phyloP scores from a whole-genome alignment of 2,113 vertebrate species.

The Calypte anna region DNA sequence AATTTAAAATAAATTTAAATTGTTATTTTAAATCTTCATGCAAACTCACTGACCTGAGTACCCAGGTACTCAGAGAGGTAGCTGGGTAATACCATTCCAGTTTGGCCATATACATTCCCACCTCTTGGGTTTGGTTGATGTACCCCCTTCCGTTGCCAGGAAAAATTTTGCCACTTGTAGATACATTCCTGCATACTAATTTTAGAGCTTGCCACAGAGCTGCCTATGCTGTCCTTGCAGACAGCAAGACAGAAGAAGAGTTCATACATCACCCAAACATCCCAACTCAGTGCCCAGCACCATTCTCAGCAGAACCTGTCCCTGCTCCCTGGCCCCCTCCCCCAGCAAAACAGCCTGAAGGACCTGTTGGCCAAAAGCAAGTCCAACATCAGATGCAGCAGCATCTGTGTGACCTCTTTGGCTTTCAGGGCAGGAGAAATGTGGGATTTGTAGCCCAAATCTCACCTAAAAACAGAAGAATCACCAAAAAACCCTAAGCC shows the following conservation, averaged over 20 bases:
- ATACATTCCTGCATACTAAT: neutral
- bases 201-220: neutral
- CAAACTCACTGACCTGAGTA: neutral
- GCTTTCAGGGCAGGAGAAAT: neutral
- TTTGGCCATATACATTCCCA: neutral
- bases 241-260: fast-evolving
- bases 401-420: fast-evolving
- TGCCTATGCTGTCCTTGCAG: neutral
- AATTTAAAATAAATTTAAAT: neutral
- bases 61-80: neutral
- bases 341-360: neutral
- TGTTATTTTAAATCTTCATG: neutral
- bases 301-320: neutral
- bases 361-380: neutral
- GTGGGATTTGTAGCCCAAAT: neutral
- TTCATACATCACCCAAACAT: neutral
- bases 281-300: neutral
- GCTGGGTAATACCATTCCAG: neutral
- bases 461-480: neutral
- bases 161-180: neutral
- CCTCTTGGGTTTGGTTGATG: neutral
- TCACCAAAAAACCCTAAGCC: neutral
- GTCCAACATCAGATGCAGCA: neutral
- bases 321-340: neutral
- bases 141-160: neutral